These are phyloP conservation scores for Capitella teleta DNA, from an alignment of 1,140 invertebrate genomes.

Conservation along the genomic window DNA sequence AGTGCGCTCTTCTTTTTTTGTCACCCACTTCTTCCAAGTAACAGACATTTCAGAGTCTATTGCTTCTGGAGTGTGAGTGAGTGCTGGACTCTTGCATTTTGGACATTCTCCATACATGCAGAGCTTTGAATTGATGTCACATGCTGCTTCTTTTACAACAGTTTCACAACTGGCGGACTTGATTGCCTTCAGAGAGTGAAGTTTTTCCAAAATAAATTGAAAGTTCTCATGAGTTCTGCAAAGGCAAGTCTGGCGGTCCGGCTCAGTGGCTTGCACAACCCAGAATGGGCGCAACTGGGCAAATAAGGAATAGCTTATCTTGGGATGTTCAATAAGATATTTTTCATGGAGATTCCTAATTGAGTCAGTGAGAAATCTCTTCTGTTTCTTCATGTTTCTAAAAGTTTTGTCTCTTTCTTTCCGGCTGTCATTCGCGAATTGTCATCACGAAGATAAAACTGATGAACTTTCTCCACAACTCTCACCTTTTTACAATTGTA, in stretches of 20 bases:
- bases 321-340: background rate
- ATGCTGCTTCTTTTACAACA: background rate
- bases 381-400: conserved; percentile 10
- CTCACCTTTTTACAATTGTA: background rate
- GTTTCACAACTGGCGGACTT: background rate
- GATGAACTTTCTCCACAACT: background rate
- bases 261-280: conserved; percentile 9
- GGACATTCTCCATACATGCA: conserved; percentile 5
- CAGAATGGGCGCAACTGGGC: too few relatives aligned
- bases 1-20: background rate
- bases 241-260: conserved; percentile 14
- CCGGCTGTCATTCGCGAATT: conserved; percentile 6
- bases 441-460: conserved; percentile 7
- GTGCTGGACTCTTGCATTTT: conserved; percentile 5
- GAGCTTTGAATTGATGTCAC: background rate
- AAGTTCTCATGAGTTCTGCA: conserved; percentile 14
- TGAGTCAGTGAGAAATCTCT: conserved; percentile 4
- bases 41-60: background rate
- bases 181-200: conserved; percentile 4
- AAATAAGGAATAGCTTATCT: background rate
- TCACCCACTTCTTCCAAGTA: conserved; percentile 5
- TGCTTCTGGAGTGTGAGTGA: background rate
- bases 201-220: conserved; percentile 9
- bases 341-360: conserved; percentile 2
- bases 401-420: conserved; percentile 9